Evolutionary conservation across 2,888 invertebrate species (phyloP), one percentile per base, ranked within the genome.

Genomic region (Trichogramma dendrolimi): DNA sequence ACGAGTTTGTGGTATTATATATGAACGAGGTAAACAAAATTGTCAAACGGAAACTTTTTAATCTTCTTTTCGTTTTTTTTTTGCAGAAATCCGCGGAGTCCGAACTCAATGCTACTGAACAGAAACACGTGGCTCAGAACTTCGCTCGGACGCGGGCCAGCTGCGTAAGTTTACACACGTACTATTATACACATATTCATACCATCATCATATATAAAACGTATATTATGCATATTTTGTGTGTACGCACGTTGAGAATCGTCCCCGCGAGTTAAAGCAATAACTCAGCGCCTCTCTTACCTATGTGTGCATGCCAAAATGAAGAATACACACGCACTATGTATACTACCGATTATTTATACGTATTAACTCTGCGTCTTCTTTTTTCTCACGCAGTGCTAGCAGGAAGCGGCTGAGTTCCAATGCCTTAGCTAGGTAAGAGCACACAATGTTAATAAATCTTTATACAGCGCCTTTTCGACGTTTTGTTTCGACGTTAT

Each of bases 71-170:
- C 27, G 27, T 8, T 64, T 56, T 6, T 60, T 64, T 55, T 57
- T 55, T 67, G 53, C 64, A 77, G 83, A 67, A 82, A 80, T 69
- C 82, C 83, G 4, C 80, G 84, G 60, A 87, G 87, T 77, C 87
- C 87, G 4, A 84, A 83, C 51, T 83, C 84, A 67, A 83, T 80
- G 47, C 83, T 90, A 4, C 43, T 64, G 69, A 88, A 88, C 72
- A 84, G 93, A 73, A 90, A 92, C 78, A 88, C 91, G 58, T 92
- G 93, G 92, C 84, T 91, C 51, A 83, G 93, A 71, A 92, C 91
- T 54, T 93, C 93, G 75, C 81, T 93, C 56, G 82, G 92, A 73
- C 84, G 92, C 76, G 89, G 91, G 53, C 88, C 91, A 63, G 87
- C 90, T 68, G 90, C 88, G 92, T 92, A 82, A 80, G 80, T 60